Percentiles rank a stretch among this genome's conserved stretches.
These are phyloP conservation scores for Drosophila greeni DNA, from an alignment of 2,888 invertebrate species.

Conservation along the genomic window DNA sequence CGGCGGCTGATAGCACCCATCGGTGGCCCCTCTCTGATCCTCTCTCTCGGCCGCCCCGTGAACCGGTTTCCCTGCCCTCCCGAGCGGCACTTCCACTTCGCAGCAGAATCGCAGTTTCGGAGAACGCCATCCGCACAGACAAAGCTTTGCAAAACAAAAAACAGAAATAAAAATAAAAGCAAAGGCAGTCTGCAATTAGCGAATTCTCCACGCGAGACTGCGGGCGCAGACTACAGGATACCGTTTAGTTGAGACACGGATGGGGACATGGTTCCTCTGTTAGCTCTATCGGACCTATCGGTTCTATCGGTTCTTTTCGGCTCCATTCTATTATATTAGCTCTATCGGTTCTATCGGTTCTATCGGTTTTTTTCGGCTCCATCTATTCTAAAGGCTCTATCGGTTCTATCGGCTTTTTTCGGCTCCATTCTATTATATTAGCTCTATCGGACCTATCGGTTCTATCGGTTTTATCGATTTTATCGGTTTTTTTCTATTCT, in stretches of 20 bases:
- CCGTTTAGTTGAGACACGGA: not conserved
- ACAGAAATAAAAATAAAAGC: not conserved
- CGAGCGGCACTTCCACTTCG: slow-evolving; percentile 5
- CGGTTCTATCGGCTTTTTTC: not conserved
- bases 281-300: no score
- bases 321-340: no score
- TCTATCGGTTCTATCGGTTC: not conserved
- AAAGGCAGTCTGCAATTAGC: slow-evolving; percentile 21
- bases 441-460: not conserved
- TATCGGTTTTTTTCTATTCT: not conserved
- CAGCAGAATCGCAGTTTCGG: not conserved
- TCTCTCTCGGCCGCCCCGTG: slow-evolving; percentile 3
- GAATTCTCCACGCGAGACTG: not conserved
- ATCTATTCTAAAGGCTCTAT: not conserved
- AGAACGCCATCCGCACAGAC: slow-evolving; percentile 2
- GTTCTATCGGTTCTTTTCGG: not conserved
- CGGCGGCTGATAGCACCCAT: slow-evolving; percentile 25
- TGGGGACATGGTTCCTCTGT: no score
- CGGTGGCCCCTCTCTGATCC: slow-evolving; percentile 6
- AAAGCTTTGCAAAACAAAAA: not conserved
- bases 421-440: no score
- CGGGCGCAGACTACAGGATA: slow-evolving; percentile 10
- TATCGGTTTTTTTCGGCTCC: not conserved
- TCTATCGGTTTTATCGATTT: not conserved
- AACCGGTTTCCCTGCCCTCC: slow-evolving; percentile 26